phyloP scores from a whole-genome alignment of 64 coral and sea anemone species.

The Montipora efflorescens region DNA sequence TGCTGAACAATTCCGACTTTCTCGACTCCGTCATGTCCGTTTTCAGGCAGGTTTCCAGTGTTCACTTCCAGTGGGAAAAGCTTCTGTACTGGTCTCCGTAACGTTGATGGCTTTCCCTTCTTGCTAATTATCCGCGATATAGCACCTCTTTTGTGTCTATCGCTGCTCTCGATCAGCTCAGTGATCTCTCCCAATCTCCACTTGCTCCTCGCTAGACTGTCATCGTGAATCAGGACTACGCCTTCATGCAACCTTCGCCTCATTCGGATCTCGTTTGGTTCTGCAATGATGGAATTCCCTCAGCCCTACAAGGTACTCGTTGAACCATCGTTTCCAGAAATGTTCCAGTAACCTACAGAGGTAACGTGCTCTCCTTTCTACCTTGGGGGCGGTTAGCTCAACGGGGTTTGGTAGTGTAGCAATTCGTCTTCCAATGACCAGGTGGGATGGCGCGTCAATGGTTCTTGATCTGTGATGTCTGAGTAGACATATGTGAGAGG shows the following conservation, averaged over 20 bases:
- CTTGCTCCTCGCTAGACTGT: constrained; percentile 24
- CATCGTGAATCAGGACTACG: constrained; percentile 49
- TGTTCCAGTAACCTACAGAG: constrained; percentile 38
- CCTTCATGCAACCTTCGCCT: constrained; percentile 16
- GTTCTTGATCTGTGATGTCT: constrained; percentile 46
- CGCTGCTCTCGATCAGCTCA: constrained; percentile 52
- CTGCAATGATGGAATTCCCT: constrained; percentile 57
- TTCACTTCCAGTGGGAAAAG: constrained; percentile 56
- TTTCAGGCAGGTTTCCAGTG: background rate
- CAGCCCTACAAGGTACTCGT: constrained; percentile 51
- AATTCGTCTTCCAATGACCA: constrained; percentile 67
- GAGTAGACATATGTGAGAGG: constrained; percentile 78
- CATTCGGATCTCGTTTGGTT: constrained; percentile 4
- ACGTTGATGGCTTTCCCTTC: constrained; percentile 35
- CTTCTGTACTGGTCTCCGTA: constrained; percentile 75
- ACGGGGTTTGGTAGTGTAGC: constrained; percentile 43
- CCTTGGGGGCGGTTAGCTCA: background rate
- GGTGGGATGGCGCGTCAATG: constrained; percentile 65
- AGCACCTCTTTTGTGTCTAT: constrained; percentile 70
- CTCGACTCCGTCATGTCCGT: background rate
- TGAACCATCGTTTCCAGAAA: constrained; percentile 67
- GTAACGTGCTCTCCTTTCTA: constrained; percentile 44
- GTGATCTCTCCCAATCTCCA: constrained; percentile 59
- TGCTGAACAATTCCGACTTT: background rate
- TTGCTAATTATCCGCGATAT: constrained; percentile 34